A percentile compares a stretch with the other conserved stretches of the same genome.
phyloP scores from a whole-genome alignment of 2,888 invertebrate genomes.

The Antheraea yamamai region DNA sequence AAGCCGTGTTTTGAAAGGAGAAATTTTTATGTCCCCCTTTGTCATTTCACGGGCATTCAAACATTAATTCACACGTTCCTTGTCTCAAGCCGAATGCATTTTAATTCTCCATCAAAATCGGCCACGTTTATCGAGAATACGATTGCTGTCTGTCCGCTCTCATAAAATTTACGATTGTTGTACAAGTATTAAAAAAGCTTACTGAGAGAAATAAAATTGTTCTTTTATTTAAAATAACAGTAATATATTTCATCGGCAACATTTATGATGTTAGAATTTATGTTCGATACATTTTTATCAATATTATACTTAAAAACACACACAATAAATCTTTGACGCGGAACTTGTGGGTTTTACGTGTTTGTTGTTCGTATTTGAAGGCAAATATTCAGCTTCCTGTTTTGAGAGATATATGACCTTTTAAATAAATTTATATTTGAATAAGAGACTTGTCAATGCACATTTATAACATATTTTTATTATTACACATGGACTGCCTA shows the following conservation, averaged over 20 bases:
- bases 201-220: slow-evolving; percentile 68
- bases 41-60: slow-evolving; percentile 78
- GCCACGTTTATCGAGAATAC: slow-evolving; percentile 39
- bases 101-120: slow-evolving; percentile 62
- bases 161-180: neutral
- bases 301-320: slow-evolving; percentile 56
- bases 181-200: slow-evolving; percentile 36
- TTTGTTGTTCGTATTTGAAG: slow-evolving; percentile 34
- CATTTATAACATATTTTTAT: neutral
- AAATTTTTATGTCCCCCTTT: slow-evolving; percentile 70
- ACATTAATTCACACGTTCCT: slow-evolving; percentile 70
- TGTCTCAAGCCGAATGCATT: slow-evolving; percentile 51
- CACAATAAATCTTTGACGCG: slow-evolving; percentile 51
- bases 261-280: slow-evolving; percentile 56
- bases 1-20: slow-evolving; percentile 63
- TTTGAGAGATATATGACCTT: slow-evolving; percentile 26
- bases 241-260: slow-evolving; percentile 54
- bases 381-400: slow-evolving; percentile 48
- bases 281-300: neutral
- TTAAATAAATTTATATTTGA: neutral
- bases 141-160: slow-evolving; percentile 23
- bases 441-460: neutral
- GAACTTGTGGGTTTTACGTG: slow-evolving; percentile 45
- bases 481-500: neutral
- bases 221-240: slow-evolving; percentile 45